These are phyloP conservation scores for Battus philenor DNA, from an alignment of 1,140 invertebrate species.

Conservation along the genomic window DNA sequence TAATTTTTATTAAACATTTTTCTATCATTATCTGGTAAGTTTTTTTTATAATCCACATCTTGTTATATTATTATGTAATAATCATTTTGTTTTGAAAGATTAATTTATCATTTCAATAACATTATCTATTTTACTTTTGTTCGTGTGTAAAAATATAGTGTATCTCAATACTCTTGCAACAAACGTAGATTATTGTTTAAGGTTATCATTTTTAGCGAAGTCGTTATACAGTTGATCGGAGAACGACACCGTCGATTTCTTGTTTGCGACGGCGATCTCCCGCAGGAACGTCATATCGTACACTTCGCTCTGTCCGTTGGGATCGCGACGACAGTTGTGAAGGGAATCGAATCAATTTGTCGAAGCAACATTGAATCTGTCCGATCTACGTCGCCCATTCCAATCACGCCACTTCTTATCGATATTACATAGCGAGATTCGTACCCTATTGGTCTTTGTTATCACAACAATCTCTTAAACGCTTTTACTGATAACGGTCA, in stretches of 20 bases:
- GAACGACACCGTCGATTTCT: conserved; percentile 2
- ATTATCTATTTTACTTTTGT: too few species aligned
- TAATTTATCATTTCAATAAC: too few species aligned
- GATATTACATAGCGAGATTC: conserved; percentile 4
- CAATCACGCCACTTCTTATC: conserved; percentile 31
- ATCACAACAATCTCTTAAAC: conserved; percentile 9
- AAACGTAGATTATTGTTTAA: too few species aligned
- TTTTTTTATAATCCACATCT: too few species aligned
- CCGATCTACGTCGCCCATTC: conserved; percentile 36
- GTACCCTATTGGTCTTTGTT: conserved; percentile 17
- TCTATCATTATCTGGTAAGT: too few species aligned
- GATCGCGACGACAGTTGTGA: conserved; percentile 41
- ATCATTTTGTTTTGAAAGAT: too few species aligned
- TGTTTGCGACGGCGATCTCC: conserved; percentile 25
- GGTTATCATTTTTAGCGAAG: background rate
- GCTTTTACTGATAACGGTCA: conserved; percentile 1
- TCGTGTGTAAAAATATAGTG: too few species aligned
- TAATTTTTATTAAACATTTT: too few species aligned
- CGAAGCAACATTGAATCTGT: conserved; percentile 45
- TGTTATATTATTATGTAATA: too few species aligned
- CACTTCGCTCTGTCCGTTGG: conserved; percentile 31
- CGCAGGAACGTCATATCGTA: conserved; percentile 25
- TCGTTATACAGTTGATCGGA: conserved; percentile 8
- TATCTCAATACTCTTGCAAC: too few species aligned
- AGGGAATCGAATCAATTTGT: conserved; percentile 64